Evolutionary conservation across 2,797 vertebrate genomes (phyloP).

Genomic region (Sebastes vulpes): DNA sequence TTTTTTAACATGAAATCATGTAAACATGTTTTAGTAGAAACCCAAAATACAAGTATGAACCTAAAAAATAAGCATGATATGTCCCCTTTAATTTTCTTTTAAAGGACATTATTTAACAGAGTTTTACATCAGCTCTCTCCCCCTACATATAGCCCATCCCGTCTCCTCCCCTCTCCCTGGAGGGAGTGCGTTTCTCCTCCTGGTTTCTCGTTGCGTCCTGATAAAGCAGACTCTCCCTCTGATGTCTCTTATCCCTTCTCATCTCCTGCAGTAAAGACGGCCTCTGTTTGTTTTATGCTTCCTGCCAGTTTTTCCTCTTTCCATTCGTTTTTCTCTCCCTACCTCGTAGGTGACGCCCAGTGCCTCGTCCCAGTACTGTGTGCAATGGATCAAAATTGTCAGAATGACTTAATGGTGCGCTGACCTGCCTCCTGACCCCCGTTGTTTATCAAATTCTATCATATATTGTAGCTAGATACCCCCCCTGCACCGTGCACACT

Average conservation of each 20-base stretch:
- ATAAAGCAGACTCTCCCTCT: conserved; percentile 59
- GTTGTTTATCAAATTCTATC: conserved; percentile 67
- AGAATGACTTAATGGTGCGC: conserved; percentile 60
- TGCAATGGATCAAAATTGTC: conserved; percentile 61
- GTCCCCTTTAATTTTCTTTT: conserved; percentile 12
- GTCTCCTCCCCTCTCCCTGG: conserved; percentile 27
- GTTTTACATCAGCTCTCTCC: neutral
- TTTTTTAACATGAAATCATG: neutral
- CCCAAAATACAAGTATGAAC: neutral
- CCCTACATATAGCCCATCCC: neutral
- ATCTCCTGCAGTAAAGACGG: conserved; percentile 56
- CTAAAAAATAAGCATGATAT: neutral
- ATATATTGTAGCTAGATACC: conserved; percentile 30
- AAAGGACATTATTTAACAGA: conserved; percentile 10
- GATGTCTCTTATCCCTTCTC: conserved; percentile 64
- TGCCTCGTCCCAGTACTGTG: conserved; percentile 23
- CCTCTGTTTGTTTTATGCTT: conserved; percentile 61
- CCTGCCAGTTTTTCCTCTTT: conserved; percentile 35
- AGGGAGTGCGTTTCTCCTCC: conserved; percentile 37
- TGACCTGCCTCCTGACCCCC: conserved; percentile 53
- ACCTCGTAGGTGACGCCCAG: conserved; percentile 28
- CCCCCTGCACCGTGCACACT: neutral
- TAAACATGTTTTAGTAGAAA: neutral
- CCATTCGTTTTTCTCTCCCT: neutral
- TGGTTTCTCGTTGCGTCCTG: conserved; percentile 42